Evolutionary conservation across 2,113 vertebrate genomes (phyloP), one percentile per base, ranked within the genome.

Genomic region (Romanogobio albipinnatus): DNA sequence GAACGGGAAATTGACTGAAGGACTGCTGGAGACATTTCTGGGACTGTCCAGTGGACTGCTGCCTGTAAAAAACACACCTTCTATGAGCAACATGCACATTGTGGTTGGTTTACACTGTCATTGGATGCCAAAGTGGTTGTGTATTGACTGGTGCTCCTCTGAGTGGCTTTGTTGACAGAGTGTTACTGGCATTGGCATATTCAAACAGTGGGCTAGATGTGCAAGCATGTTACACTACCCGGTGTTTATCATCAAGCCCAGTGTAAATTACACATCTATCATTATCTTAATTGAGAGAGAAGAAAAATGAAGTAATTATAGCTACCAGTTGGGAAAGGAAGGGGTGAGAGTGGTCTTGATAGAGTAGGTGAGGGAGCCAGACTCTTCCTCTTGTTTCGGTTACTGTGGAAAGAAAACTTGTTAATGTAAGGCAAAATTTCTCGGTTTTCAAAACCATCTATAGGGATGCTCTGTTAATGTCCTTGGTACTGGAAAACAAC

Each of bases 11-110:
- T 95, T 98, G 88, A 95, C 79, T 2, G 96, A 96, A 2, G 95
- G 90, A 53, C 94, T 96, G 24, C 95, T 93, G 0, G 96, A 96
- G 87, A 97, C 96, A 90, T 96, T 98, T 86, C 98, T 96, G 11
- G 98, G 97, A 84, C 98, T 99, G 85, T 98, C 97, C 88, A 96
- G 90, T 19, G 97, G 98, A 86, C 98, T 99, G 94, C 94, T 97
- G 85, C 96, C 96, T 64, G 96, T 96, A 58, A 22, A 51, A 51
- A 68, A 81, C 4, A 22, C 7, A 64, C 1, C 2, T 33, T 33
- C 11, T 13, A 53, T 96, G 89, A 0, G 26, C 86, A 85, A 78
- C 81, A 83, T 75, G 56, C 59, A 45, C 24, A 39, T 59, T 86
- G 83, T 47, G 62, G 45, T 81, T 81, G 4, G 24, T 62, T 81